phyloP scores from a whole-genome alignment of 2,888 invertebrate genomes.

The Xanthia togata region DNA sequence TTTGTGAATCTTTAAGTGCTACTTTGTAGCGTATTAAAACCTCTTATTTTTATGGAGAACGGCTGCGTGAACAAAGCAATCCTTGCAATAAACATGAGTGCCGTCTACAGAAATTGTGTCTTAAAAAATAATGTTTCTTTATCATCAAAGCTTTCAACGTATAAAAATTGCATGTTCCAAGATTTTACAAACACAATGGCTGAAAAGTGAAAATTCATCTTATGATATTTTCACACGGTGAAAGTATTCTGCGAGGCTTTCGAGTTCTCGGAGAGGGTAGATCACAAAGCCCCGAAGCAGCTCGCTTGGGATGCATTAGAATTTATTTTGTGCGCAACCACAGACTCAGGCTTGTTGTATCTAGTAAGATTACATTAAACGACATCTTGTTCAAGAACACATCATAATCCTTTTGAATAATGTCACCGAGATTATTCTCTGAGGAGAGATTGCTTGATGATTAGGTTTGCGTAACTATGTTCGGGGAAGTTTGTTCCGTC shows the following conservation, averaged over 20 bases:
- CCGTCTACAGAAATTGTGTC: constrained; percentile 48
- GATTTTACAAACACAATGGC: constrained; percentile 60
- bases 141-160: constrained; percentile 53
- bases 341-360: constrained; percentile 49
- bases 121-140: constrained; percentile 56
- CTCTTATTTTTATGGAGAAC: constrained; percentile 52
- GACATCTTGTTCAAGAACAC: constrained; percentile 60
- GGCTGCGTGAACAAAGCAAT: constrained; percentile 56
- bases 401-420: constrained; percentile 66
- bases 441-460: constrained; percentile 53
- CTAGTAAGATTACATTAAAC: constrained; percentile 58
- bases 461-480: constrained; percentile 54
- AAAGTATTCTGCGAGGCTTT: constrained; percentile 50
- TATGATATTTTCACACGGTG: constrained; percentile 52
- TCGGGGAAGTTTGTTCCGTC: constrained; percentile 30
- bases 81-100: constrained; percentile 60
- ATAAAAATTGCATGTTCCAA: constrained; percentile 58
- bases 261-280: constrained; percentile 33
- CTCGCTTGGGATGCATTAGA: constrained; percentile 72
- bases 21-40: constrained; percentile 49
- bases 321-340: constrained; percentile 63
- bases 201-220: constrained; percentile 58
- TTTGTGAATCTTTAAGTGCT: constrained; percentile 52
- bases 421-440: constrained; percentile 55
- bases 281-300: constrained; percentile 61